phyloP scores from a whole-genome alignment of 2,888 invertebrate genomes.

The Zonitis immaculata region DNA sequence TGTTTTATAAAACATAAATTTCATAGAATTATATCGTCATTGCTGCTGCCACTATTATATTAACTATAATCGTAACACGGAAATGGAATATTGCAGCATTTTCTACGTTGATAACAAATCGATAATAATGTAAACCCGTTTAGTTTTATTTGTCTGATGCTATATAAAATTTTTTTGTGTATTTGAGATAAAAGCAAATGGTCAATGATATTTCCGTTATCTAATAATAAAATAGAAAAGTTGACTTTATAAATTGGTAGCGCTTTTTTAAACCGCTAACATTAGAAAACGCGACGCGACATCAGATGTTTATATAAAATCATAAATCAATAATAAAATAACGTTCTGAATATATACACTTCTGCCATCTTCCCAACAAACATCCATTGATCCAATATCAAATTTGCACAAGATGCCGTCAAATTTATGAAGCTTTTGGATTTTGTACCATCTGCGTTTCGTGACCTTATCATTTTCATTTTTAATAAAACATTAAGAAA shows the following conservation, averaged over 20 bases:
- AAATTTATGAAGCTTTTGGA: constrained; percentile 42
- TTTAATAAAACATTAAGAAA: constrained; percentile 31
- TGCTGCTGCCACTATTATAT: too few species aligned
- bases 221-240: too few species aligned
- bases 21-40: background rate
- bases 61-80: constrained; percentile 10
- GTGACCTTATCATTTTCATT: too few species aligned
- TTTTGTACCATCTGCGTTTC: constrained; percentile 36
- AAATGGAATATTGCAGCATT: constrained; percentile 10
- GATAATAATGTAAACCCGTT: too few species aligned
- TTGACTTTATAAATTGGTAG: too few species aligned
- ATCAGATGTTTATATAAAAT: constrained; percentile 24
- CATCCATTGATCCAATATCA: constrained; percentile 36
- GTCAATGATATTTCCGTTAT: too few species aligned
- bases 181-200: too few species aligned
- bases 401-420: constrained; percentile 42
- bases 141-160: too few species aligned
- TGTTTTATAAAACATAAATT: constrained; percentile 6
- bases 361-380: too few species aligned
- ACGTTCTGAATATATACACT: constrained; percentile 30
- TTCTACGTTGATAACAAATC: background rate
- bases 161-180: too few species aligned
- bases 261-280: background rate
- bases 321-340: constrained; percentile 33
- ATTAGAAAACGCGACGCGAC: background rate